Percentiles rank a stretch among this genome's conserved stretches.
Evolutionary conservation across 2,797 vertebrate genomes (phyloP).

Genomic region (Mionectes olivaceus): DNA sequence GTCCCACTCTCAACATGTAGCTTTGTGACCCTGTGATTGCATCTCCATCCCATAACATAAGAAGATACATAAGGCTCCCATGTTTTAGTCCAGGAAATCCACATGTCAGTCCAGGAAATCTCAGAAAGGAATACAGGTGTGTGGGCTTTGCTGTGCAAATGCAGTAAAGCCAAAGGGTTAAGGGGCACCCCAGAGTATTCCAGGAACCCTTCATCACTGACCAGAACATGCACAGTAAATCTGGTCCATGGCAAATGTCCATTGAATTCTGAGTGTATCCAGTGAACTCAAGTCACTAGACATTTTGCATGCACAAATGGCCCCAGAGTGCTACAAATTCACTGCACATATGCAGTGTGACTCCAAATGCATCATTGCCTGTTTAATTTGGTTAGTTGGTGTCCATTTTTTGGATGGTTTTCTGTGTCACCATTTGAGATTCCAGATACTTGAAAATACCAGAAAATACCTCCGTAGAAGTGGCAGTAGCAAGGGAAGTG

Average conservation of each 20-base stretch:
- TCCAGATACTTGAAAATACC: neutral
- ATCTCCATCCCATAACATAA: neutral
- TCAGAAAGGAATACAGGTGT: neutral
- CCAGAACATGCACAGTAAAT: neutral
- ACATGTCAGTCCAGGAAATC: neutral
- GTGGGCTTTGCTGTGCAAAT: fast-evolving
- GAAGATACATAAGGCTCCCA: neutral
- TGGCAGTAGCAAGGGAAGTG: neutral
- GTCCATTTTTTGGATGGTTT: neutral
- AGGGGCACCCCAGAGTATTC: neutral
- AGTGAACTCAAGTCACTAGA: neutral
- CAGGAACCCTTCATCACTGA: neutral
- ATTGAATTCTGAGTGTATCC: neutral
- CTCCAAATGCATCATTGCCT: neutral
- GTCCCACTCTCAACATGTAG: neutral
- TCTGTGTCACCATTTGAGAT: neutral
- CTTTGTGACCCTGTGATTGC: neutral
- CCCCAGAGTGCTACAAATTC: neutral
- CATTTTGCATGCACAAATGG: neutral
- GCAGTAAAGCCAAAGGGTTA: fast-evolving
- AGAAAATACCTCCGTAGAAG: neutral
- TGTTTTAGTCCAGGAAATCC: neutral
- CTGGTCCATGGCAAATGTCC: neutral
- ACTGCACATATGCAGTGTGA: neutral
- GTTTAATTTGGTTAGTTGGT: neutral